Conservation (phyloP, 2,113 vertebrate species). For the Progne subis region DNA sequence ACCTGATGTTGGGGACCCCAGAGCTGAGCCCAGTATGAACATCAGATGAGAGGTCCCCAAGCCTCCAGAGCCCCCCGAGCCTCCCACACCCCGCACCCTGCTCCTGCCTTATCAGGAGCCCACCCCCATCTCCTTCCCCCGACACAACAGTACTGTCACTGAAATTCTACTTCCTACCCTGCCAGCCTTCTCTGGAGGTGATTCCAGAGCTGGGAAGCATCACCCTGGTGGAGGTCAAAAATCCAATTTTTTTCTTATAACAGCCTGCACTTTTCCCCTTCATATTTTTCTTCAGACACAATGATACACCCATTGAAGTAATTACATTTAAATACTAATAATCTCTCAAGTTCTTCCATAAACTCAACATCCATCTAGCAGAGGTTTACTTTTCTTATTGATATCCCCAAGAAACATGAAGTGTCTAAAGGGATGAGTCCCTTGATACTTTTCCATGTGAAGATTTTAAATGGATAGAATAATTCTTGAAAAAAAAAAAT, state of each 20-base stretch:
- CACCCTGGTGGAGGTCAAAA: not conserved
- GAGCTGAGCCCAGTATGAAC: not conserved
- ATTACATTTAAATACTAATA: not conserved
- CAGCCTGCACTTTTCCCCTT: not conserved
- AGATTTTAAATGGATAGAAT: not conserved
- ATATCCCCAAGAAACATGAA: not conserved
- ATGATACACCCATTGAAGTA: not conserved
- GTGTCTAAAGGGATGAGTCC: not conserved
- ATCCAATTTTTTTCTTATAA: not conserved
- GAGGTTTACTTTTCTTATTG: not conserved
- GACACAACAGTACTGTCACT: not conserved
- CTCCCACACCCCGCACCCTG: accelerated
- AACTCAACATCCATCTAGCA: not conserved
- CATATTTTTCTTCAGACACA: not conserved
- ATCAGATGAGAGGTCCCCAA: accelerated
- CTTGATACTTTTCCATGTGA: not conserved
- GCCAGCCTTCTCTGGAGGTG: not conserved
- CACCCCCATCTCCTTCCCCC: not conserved
- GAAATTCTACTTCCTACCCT: not conserved
- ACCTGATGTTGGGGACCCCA: not conserved
- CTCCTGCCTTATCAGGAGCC: not conserved
- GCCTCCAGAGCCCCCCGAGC: not conserved
- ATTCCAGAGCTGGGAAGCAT: not conserved
- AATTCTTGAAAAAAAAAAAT: not conserved
- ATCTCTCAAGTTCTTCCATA: not conserved